phyloP scores from a whole-genome alignment of 2,888 invertebrate species.

The Molorchus minor region DNA sequence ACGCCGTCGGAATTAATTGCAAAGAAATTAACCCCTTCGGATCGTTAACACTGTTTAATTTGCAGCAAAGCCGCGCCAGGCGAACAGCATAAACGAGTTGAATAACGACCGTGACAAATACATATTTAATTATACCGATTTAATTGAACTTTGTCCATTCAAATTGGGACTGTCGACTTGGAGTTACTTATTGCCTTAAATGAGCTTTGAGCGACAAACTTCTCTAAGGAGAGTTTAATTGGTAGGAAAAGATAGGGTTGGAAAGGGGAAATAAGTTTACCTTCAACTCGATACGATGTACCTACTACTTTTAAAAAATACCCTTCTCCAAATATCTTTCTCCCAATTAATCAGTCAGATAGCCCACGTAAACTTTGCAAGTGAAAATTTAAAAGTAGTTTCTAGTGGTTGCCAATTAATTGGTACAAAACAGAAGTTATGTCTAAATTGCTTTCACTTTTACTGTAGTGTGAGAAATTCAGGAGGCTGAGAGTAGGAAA shows the following conservation, averaged over 20 bases:
- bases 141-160: constrained; percentile 27
- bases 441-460: too few relatives aligned
- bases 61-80: constrained; percentile 38
- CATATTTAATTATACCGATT: constrained; percentile 35
- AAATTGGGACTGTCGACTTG: neutral
- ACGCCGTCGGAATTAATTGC: constrained; percentile 47
- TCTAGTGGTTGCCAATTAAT: too few relatives aligned
- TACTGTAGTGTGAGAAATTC: too few relatives aligned
- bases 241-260: too few relatives aligned
- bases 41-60: constrained; percentile 49
- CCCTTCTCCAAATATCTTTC: neutral
- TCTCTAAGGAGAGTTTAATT: neutral
- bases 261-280: too few relatives aligned
- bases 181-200: neutral
- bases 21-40: constrained; percentile 50
- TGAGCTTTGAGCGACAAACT: neutral
- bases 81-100: constrained; percentile 38
- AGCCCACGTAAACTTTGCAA: too few relatives aligned
- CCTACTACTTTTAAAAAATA: neutral
- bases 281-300: neutral
- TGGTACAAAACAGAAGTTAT: too few relatives aligned
- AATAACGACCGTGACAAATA: constrained; percentile 44
- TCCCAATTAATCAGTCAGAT: too few relatives aligned
- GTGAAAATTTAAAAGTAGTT: too few relatives aligned
- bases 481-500: too few relatives aligned